Conservation (phyloP, 2,888 invertebrate species). For the Apeira syringaria region DNA sequence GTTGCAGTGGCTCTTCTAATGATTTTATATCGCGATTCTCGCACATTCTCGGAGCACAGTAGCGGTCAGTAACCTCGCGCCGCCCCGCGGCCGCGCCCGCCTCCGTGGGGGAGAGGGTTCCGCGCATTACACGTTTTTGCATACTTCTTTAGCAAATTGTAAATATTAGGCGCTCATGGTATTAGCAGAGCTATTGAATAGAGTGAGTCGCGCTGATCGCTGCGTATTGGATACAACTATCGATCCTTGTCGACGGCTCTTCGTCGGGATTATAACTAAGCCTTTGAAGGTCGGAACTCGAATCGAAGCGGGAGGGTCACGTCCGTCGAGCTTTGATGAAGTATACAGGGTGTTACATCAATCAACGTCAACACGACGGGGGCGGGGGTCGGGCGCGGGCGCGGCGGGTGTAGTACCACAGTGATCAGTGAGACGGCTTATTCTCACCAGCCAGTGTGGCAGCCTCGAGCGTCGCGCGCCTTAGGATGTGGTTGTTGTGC, state of each 20-base stretch:
- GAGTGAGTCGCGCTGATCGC: neutral
- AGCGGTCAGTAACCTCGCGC: neutral
- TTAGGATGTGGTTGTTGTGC: too few relatives aligned
- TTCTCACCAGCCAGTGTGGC: too few relatives aligned
- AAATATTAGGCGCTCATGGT: neutral
- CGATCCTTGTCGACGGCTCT: neutral
- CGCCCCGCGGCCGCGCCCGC: neutral
- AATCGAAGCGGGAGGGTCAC: neutral
- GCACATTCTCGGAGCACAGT: neutral
- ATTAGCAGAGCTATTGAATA: neutral
- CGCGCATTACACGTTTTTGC: neutral
- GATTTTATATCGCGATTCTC: slow-evolving; percentile 1
- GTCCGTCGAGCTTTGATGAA: neutral
- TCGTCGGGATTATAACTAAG: neutral
- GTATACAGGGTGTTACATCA: neutral
- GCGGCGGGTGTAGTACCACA: too few relatives aligned
- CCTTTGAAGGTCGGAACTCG: neutral
- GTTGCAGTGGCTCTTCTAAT: neutral
- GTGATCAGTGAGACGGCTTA: too few relatives aligned
- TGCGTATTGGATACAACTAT: neutral
- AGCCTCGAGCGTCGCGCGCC: too few relatives aligned
- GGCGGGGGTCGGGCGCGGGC: too few relatives aligned
- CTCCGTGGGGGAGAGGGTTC: neutral
- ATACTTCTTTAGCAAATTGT: neutral
- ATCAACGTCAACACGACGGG: neutral